phyloP scores from a whole-genome alignment of 2,797 vertebrate species.

The Menidia menidia region DNA sequence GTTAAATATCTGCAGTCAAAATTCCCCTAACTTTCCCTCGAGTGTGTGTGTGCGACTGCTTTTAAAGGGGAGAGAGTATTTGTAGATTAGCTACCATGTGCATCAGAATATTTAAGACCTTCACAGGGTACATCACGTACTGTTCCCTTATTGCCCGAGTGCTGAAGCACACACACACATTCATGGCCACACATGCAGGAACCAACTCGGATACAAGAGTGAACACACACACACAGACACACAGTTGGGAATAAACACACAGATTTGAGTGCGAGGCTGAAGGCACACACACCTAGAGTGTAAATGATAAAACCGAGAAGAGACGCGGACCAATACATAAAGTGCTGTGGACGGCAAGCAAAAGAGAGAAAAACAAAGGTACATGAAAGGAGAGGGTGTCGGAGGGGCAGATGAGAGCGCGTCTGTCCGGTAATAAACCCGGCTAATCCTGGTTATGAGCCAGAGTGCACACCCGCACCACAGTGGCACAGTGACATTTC shows the following conservation, averaged over 20 bases:
- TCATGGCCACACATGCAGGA: slow-evolving; percentile 15
- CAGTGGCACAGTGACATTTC: slow-evolving; percentile 78
- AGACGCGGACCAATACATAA: background rate
- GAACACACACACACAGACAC: slow-evolving; percentile 17
- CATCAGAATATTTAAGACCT: slow-evolving; percentile 58
- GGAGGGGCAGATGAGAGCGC: slow-evolving; percentile 53
- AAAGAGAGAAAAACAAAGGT: slow-evolving; percentile 9
- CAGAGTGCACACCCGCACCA: slow-evolving; percentile 50
- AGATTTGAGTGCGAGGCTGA: background rate
- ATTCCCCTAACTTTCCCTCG: background rate
- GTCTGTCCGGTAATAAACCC: slow-evolving; percentile 63
- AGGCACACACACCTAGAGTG: slow-evolving; percentile 15
- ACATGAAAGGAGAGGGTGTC: slow-evolving; percentile 29
- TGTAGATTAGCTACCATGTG: slow-evolving; percentile 36
- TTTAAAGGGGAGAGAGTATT: slow-evolving; percentile 14
- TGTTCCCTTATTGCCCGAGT: slow-evolving; percentile 38
- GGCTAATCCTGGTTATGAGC: slow-evolving; percentile 68
- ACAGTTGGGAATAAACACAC: slow-evolving; percentile 12
- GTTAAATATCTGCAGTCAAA: slow-evolving; percentile 13
- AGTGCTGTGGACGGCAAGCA: slow-evolving; percentile 12
- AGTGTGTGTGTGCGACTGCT: background rate
- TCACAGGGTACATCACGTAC: slow-evolving; percentile 57
- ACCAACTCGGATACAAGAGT: slow-evolving; percentile 12
- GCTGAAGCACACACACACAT: slow-evolving; percentile 7
- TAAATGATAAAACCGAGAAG: slow-evolving; percentile 3